Evolutionary conservation across 2,797 vertebrate species (phyloP), one percentile per base, ranked within the genome.

Genomic region (Cirrhinus molitorella): DNA sequence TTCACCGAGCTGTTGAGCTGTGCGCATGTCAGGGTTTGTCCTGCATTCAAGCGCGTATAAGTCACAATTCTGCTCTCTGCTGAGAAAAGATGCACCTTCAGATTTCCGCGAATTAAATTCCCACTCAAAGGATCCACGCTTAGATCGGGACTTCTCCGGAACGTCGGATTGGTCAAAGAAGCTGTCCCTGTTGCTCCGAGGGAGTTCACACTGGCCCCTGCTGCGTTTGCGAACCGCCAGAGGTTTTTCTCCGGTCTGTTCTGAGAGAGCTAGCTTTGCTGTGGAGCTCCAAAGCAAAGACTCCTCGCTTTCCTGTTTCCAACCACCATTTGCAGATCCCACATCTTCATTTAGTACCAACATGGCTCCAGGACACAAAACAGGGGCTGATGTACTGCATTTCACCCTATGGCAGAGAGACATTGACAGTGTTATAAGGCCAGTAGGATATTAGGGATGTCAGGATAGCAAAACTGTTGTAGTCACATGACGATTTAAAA

Each of bases 301-400:
- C 6, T 77, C 84, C 49, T 88, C 86, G 8, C 74, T 87, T 75
- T 86, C 84, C 2, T 40, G 87, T 59, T 90, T 87, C 8, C 57
- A 43, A 49, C 49, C 51, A n/a, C 53, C 57, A 40, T 55, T 14
- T 5, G 45, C 6, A 59, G 81, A 79, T 80, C 16, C 82, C 73
- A 75, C 49, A 49, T 51, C 85, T 53, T 49, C 34, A 34, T 85
- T 83, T 43, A 55, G 76, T 66, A 81, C 88, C 59, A 75, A 59
- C 83, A 78, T 89, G 4, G 88, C 83, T 88, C 84, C 89, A 79
- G 90, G 85, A 81, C 55, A 61, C 19, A 88, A 47, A 10, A 93
- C 4, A 28, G 87, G 77, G 66, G 92, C 93, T 13, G 94, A 92
- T 53, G 91, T 80, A 12, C 92, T 95, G 89, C 89, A 92, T 83